phyloP scores from a whole-genome alignment of 2,113 vertebrate species.

The Hystrix brachyura region DNA sequence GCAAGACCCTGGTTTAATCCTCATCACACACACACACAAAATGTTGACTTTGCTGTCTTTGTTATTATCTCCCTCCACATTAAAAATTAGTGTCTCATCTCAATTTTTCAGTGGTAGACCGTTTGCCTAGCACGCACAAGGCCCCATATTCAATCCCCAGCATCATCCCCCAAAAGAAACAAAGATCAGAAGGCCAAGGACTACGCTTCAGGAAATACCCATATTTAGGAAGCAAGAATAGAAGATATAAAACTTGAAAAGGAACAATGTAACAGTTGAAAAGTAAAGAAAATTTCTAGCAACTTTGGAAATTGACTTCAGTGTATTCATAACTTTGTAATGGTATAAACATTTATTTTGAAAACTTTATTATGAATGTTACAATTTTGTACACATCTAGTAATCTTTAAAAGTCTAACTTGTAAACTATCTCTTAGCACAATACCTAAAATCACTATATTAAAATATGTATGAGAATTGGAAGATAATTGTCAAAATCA shows the following conservation, averaged over 20 bases:
- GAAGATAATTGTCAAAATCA: slow-evolving; percentile 46
- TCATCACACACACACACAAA: background rate
- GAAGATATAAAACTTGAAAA: slow-evolving; percentile 54
- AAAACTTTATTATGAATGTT: slow-evolving; percentile 37
- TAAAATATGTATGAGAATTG: slow-evolving; percentile 29
- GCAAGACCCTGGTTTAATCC: background rate
- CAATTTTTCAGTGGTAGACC: background rate
- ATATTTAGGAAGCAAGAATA: slow-evolving; percentile 44
- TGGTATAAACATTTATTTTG: slow-evolving; percentile 53
- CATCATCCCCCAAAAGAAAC: too few species aligned
- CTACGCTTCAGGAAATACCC: slow-evolving; percentile 23
- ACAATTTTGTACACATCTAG: background rate
- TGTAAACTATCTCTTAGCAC: slow-evolving; percentile 40
- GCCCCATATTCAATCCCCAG: too few species aligned
- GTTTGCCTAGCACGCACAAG: too few species aligned
- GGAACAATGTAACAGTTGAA: background rate
- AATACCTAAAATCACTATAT: background rate
- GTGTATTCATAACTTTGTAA: background rate
- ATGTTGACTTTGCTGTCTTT: background rate
- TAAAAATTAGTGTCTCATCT: background rate
- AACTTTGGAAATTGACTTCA: background rate
- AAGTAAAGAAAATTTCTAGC: slow-evolving; percentile 1
- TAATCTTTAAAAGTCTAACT: background rate
- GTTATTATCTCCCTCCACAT: background rate
- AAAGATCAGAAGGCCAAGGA: slow-evolving; percentile 27